A percentile compares a stretch with the other conserved stretches of the same genome.
Conservation (phyloP, 2,888 invertebrate genomes). For the Megamerina dolium region DNA sequence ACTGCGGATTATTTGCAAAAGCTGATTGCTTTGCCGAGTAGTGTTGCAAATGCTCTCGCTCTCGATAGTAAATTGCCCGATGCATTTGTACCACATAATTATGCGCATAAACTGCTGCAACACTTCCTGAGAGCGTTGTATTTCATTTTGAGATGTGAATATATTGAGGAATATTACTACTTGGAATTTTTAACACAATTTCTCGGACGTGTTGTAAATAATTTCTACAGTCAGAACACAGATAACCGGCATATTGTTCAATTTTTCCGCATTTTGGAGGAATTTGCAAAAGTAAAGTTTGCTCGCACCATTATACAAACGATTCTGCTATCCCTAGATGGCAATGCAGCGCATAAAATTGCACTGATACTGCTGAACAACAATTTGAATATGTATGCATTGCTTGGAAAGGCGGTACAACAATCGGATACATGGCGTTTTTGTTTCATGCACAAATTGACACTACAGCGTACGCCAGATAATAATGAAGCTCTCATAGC, state of each 20-base stretch:
- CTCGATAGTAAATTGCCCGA: slow-evolving; percentile 51
- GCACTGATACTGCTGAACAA: slow-evolving; percentile 55
- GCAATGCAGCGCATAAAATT: slow-evolving; percentile 48
- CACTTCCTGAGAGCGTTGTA: slow-evolving; percentile 59
- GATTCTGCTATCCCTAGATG: slow-evolving; percentile 54
- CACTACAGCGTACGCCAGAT: slow-evolving; percentile 52
- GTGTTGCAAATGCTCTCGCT: slow-evolving; percentile 60
- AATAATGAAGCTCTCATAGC: slow-evolving; percentile 54
- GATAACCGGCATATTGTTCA: slow-evolving; percentile 51
- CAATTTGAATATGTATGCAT: slow-evolving; percentile 45
- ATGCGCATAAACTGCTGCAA: slow-evolving; percentile 55
- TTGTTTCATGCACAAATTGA: slow-evolving; percentile 58
- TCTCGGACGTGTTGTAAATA: slow-evolving; percentile 57
- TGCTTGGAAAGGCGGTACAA: slow-evolving; percentile 51
- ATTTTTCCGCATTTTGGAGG: slow-evolving; percentile 55
- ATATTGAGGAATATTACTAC: slow-evolving; percentile 24
- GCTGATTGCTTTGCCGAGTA: slow-evolving; percentile 62
- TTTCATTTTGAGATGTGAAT: slow-evolving; percentile 51
- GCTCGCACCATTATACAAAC: slow-evolving; percentile 35
- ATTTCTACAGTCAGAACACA: slow-evolving; percentile 52
- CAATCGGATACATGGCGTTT: slow-evolving; percentile 61
- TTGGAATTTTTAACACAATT: slow-evolving; percentile 52
- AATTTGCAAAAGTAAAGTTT: slow-evolving; percentile 25
- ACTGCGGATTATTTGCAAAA: slow-evolving; percentile 58
- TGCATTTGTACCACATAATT: slow-evolving; percentile 56